Evolutionary conservation across 2,113 vertebrate genomes (phyloP), one percentile per base, ranked within the genome.

Genomic region (Leptobrachium ailaonicum): DNA sequence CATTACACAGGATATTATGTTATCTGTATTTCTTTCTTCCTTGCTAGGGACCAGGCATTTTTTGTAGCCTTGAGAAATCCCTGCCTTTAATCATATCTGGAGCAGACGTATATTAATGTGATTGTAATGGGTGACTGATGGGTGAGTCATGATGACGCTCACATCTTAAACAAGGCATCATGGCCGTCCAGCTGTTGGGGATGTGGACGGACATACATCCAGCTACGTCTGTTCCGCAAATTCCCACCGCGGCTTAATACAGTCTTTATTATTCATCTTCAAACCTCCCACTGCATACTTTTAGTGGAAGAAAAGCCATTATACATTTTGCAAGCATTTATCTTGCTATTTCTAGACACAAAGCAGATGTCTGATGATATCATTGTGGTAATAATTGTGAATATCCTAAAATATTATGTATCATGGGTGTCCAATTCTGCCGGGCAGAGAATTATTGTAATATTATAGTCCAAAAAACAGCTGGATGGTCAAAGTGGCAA

Each of bases 281-380:
- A 64, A 64, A 60, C 56, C 10, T 60, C 40, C 32, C 62, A 6
- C 62, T 20, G 40, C 20, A 40, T 7, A 5, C 62, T 6, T 10
- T 64, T 20, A n/a, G 5, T 2, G 56, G 40, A 40, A 40, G 40
- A 64, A 13, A 2, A 6, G 62, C 62, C n/a, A 32, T 2, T 32
- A 32, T 64, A 32, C 20, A 5, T n/a, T 64, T 32, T 64, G n/a
- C 13, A 64, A 64, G 6, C n/a, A 64, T 40, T 64, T 64, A 20
- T 64, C 62, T 64, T 64, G 3, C 40, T 64, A 64, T 5, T 64
- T 64, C 62, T 64, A 40, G 5, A 64, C n/a, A 64, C n/a, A 64
- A 64, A 40, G 62, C 62, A 64, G 32, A 64, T 64, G 62, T 64
- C 10, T 64, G 62, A 64, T 40, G 62, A 64, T 64, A 64, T 64